phyloP scores from a whole-genome alignment of 92 coral and sea anemone genomes.

The Parazoanthus atlanticus region DNA sequence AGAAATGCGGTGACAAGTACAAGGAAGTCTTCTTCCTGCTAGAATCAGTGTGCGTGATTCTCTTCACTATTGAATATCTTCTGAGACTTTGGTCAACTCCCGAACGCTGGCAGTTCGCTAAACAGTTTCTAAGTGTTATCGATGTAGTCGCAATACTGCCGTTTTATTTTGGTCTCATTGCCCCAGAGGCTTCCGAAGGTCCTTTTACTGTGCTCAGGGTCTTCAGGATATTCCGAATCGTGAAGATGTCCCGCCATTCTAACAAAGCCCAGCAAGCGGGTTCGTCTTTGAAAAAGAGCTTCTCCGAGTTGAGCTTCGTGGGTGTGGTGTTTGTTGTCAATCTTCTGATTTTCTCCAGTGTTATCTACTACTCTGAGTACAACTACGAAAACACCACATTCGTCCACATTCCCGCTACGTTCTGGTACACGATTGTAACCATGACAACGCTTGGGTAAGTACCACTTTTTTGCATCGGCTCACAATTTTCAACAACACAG shows the following conservation, averaged over 20 bases:
- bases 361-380: conserved; percentile 91
- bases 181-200: conserved; percentile 73
- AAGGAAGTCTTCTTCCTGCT: conserved; percentile 60
- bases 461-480: not conserved
- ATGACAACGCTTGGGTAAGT: conserved; percentile 99
- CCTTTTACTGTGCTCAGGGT: conserved; percentile 91
- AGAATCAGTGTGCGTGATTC: conserved; percentile 84
- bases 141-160: conserved; percentile 97
- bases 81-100: conserved; percentile 84
- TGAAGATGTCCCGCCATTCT: conserved; percentile 93
- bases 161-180: conserved; percentile 78
- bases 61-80: conserved; percentile 80
- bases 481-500: not conserved
- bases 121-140: conserved; percentile 85
- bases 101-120: conserved; percentile 78
- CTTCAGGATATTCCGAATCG: conserved; percentile 91
- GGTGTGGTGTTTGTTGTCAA: conserved; percentile 79
- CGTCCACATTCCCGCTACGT: conserved; percentile 86
- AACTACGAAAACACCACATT: conserved; percentile 66
- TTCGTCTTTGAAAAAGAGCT: conserved; percentile 78
- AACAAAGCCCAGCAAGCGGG: conserved; percentile 92
- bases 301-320: conserved; percentile 87
- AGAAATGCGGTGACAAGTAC: conserved; percentile 78
- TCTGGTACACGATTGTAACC: conserved; percentile 99
- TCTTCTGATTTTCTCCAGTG: conserved; percentile 86